Evolutionary conservation across 2,888 invertebrate species (phyloP), one percentile per base, ranked within the genome.

Genomic region (Drosophila heteroneura): DNA sequence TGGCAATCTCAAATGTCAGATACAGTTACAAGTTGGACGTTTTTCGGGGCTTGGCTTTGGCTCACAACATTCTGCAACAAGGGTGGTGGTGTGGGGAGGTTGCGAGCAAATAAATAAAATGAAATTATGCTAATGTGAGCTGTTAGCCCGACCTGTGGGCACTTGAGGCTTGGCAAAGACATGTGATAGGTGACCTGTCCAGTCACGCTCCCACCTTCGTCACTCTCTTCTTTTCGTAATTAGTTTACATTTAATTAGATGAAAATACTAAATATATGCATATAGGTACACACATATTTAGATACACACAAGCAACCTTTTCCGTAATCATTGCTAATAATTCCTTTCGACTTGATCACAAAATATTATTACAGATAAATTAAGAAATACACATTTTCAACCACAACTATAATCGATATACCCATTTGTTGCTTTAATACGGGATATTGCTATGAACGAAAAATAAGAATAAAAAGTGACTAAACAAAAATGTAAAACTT

Each of bases 211-310:
- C 22, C 26, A 14, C 14, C 26, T 16, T 22, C 6, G 19, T 54
- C 33, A 12, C 22, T 26, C 4, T 28, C 9, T 28, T 16, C 16
- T 14, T 54, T 44, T n/a, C 33, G 26, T 22, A 33, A 44, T 67
- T 53, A 53, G 58, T 63, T 57, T 26, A 57, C 10, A 64, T 76
- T 76, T 78, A 80, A 80, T 80, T 80, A 76, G 81, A 66, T 68
- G 70, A 62, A 80, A 61, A 59, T 60, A 49, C 39, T 41, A 39
- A 19, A 28, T 60, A 52, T 41, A 33, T 41, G 41, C 14, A 49
- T 44, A 39, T 16, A 5, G 5, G 5, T 28, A 9, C 28, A 16
- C 9, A 51, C 10, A 22, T 22, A 22, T 47, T 47, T 26, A 26
- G 4, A 47, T 26, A 16, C 14, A 9, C 14, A 47, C 5, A 26